Conservation (phyloP, 2,113 vertebrate species). For the Anoura caudifer region DNA sequence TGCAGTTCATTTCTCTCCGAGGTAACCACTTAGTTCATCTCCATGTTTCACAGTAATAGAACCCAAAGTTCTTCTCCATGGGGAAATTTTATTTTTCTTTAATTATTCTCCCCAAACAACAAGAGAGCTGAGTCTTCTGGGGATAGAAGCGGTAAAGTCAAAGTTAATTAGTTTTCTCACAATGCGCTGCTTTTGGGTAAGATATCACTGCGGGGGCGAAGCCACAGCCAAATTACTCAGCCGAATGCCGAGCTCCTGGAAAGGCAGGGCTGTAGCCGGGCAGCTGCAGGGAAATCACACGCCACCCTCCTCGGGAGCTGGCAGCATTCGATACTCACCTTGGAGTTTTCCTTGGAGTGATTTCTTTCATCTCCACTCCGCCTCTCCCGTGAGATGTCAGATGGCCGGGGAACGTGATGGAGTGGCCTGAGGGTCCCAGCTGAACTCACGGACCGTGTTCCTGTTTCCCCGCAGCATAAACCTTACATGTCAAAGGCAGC, state of each 20-base stretch:
- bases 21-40: conserved; percentile 73
- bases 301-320: neutral
- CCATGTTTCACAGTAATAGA: conserved; percentile 55
- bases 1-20: conserved; percentile 57
- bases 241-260: neutral
- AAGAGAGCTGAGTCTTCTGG: conserved; percentile 70
- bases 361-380: neutral
- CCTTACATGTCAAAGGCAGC: neutral
- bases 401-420: neutral
- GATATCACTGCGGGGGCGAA: conserved; percentile 50
- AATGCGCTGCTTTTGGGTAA: conserved; percentile 48
- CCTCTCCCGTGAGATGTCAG: conserved; percentile 33
- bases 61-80: conserved; percentile 64
- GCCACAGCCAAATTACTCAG: neutral
- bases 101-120: conserved; percentile 75
- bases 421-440: neutral
- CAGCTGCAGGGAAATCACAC: neutral
- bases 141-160: conserved; percentile 68
- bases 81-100: conserved; percentile 73
- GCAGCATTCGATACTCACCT: neutral
- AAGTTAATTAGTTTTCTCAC: conserved; percentile 79
- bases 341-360: neutral
- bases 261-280: neutral
- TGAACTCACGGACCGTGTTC: neutral
- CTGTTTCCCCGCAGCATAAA: neutral